These are phyloP conservation scores for Tetraneura akinire DNA, from an alignment of 1,140 invertebrate species.

Conservation along the genomic window DNA sequence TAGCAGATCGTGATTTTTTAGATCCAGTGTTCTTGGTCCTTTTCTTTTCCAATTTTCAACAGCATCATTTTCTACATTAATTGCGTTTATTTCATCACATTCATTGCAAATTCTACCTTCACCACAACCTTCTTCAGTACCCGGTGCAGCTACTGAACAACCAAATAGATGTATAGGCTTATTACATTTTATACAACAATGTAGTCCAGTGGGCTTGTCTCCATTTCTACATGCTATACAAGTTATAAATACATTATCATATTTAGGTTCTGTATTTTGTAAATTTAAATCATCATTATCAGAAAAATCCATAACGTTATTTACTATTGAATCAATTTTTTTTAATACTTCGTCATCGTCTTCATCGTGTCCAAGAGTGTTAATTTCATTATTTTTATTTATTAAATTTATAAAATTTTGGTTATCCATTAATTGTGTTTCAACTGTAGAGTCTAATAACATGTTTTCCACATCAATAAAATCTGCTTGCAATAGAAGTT, in stretches of 20 bases:
- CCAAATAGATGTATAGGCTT: slow-evolving; percentile 3
- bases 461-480: too few relatives aligned
- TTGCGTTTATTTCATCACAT: background rate
- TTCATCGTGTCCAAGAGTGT: background rate
- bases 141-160: background rate
- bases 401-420: background rate
- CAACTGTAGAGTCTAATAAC: too few relatives aligned
- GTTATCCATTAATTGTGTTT: background rate
- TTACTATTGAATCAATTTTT: too few relatives aligned
- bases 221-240: background rate
- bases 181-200: background rate
- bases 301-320: too few relatives aligned
- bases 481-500: background rate
- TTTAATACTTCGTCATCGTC: background rate
- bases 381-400: background rate
- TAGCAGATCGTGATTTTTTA: background rate
- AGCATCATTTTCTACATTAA: background rate
- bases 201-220: background rate
- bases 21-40: background rate
- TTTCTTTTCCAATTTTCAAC: background rate
- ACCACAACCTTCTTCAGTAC: background rate
- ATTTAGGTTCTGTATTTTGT: background rate
- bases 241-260: background rate
- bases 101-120: background rate
- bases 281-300: too few relatives aligned